Conservation (phyloP, 2,888 invertebrate genomes). For the Pammene fasciana region DNA sequence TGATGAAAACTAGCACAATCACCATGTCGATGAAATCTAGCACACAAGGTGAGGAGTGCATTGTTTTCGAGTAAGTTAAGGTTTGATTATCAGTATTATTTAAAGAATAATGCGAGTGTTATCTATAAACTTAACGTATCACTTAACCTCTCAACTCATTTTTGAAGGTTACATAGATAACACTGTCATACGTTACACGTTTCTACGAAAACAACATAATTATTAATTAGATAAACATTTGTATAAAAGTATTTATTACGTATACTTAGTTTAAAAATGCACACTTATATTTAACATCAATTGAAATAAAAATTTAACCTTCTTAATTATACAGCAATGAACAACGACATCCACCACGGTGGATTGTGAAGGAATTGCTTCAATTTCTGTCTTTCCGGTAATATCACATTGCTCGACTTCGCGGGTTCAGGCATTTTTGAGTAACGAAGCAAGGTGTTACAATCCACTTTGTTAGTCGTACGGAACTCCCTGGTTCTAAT, state of each 20-base stretch:
- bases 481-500: slow-evolving; percentile 60
- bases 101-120: neutral
- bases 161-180: slow-evolving; percentile 18
- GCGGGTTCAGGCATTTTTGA: slow-evolving; percentile 66
- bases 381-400: slow-evolving; percentile 64
- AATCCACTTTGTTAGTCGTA: slow-evolving; percentile 62
- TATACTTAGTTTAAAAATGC: neutral
- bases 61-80: no score
- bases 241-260: neutral
- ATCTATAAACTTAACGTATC: slow-evolving; percentile 7
- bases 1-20: no score
- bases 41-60: no score
- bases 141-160: slow-evolving; percentile 20
- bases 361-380: slow-evolving; percentile 70
- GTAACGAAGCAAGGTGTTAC: slow-evolving; percentile 62
- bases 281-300: neutral
- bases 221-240: neutral
- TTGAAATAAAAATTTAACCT: neutral
- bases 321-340: slow-evolving; percentile 61
- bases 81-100: no score
- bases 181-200: neutral
- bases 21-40: no score
- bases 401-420: slow-evolving; percentile 51
- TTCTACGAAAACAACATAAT: neutral
- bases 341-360: slow-evolving; percentile 76